Evolutionary conservation across 2,113 vertebrate species (phyloP), one percentile per base, ranked within the genome.

Genomic region (Cyprinodon variegatus): DNA sequence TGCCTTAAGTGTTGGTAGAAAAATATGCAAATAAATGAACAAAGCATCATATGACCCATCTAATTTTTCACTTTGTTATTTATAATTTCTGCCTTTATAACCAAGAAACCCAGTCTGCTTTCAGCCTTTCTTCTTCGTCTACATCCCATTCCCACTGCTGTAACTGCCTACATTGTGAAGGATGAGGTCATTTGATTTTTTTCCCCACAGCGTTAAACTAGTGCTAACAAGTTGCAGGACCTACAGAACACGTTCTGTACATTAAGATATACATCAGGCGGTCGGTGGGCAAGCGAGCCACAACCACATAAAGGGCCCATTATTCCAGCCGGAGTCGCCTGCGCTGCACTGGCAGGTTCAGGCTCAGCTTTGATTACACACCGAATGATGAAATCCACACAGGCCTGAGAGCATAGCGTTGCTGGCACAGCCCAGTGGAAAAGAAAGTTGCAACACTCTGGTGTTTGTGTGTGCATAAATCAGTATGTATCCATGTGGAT

Each of bases 231-330:
- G 92, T 92, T 91, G 86, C 90, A 93, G 86, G 87, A 87, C 78
- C 82, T 87, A 90, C 86, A 93, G 80, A 92, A 88, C 86, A 91
- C 90, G 90, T 88, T 91, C 92, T 90, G 89, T 91, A 90, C 91
- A 92, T 93, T 93, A 92, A 93, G 92, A 93, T 94, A 93, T 90
- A 93, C 89, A 94, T 94, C 90, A 92, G 90, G 88, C 91, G 83
- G 85, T 83, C 80, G 50, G 85, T 86, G 90, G 89, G 91, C 90
- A 90, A 81, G 86, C 17, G 76, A 77, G 78, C 81, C 71, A 71
- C 86, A 85, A 82, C 85, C 86, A 88, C 90, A 94, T 93, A 93
- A 93, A 93, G 91, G 81, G 70, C 61, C 83, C 87, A 91, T 93
- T 93, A 90, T 93, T 90, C 83, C 77, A 82, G 85, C 86, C 79